Evolutionary conservation across 1,140 invertebrate species (phyloP).

Genomic region (Dendrolimus punctatus): DNA sequence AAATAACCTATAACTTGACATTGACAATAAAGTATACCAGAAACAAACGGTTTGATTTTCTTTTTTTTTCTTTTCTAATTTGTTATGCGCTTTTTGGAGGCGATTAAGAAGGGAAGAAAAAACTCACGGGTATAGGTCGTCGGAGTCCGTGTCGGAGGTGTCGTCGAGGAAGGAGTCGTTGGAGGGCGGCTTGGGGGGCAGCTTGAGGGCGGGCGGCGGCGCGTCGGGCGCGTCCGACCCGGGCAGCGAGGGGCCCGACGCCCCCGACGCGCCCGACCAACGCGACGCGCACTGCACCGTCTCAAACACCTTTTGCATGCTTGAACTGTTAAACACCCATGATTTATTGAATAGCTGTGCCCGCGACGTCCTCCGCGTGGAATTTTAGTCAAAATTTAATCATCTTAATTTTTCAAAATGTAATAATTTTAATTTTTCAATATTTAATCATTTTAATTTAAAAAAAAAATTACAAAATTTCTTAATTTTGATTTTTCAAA

Average conservation of each 20-base stretch:
- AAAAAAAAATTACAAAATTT: no score
- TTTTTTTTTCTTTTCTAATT: no score
- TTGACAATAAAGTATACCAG: no score
- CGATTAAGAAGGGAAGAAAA: neutral
- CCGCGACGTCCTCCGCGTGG: no score
- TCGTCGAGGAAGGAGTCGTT: slow-evolving; percentile 64
- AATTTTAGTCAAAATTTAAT: no score
- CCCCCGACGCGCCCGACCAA: slow-evolving; percentile 73
- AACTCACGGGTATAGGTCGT: slow-evolving; percentile 80
- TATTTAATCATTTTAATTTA: no score
- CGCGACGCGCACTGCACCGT: slow-evolving; percentile 85
- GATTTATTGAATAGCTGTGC: no score
- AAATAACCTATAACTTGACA: no score
- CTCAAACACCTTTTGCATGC: slow-evolving; percentile 87
- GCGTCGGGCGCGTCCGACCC: slow-evolving; percentile 37
- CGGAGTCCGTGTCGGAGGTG: slow-evolving; percentile 72
- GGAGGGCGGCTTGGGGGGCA: slow-evolving; percentile 42
- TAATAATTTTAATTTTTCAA: no score
- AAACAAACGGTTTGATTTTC: no score
- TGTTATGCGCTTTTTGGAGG: neutral
- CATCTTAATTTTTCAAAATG: no score
- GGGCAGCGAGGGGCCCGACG: slow-evolving; percentile 50
- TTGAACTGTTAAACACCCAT: slow-evolving; percentile 68
- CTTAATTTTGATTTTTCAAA: no score
- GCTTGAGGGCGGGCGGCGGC: slow-evolving; percentile 34